Conservation (phyloP, 2,888 invertebrate genomes). For the Stegana nigrithorax region DNA sequence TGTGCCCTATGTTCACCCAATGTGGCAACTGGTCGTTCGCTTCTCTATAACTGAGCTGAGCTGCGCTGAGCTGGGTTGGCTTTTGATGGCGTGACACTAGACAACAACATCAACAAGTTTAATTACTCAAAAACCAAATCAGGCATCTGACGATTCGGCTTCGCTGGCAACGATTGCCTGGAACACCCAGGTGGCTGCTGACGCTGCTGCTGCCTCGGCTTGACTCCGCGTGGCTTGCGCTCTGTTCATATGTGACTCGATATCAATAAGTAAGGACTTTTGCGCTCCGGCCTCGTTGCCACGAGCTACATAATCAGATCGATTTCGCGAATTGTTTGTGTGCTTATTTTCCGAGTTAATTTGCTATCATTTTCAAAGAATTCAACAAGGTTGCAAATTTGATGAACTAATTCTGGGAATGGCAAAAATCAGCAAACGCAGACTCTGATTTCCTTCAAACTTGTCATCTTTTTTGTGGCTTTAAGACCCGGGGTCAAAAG, state of each 20-base stretch:
- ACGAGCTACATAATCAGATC: slow-evolving; percentile 15
- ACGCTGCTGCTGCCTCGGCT: slow-evolving; percentile 39
- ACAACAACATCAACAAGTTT: slow-evolving; percentile 54
- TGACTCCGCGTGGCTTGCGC: slow-evolving; percentile 31
- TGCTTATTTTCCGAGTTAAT: background rate
- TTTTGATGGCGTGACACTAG: slow-evolving; percentile 60
- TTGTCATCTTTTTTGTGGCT: too few species aligned
- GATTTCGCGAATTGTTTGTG: too few species aligned
- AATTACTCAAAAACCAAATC: slow-evolving; percentile 57
- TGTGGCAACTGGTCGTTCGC: background rate
- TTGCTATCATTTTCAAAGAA: slow-evolving; percentile 1
- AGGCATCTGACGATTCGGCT: slow-evolving; percentile 35
- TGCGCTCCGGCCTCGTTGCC: slow-evolving; percentile 2
- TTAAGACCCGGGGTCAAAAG: too few species aligned
- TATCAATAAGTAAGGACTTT: background rate
- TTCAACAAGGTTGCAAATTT: background rate
- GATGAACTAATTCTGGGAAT: background rate
- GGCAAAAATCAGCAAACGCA: too few species aligned
- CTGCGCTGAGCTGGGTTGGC: slow-evolving; percentile 32
- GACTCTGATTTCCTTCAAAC: too few species aligned
- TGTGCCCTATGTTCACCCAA: background rate
- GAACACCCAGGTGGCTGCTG: slow-evolving; percentile 49
- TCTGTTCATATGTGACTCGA: slow-evolving; percentile 42
- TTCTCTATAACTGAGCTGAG: background rate
- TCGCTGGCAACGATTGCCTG: slow-evolving; percentile 35